phyloP scores from a whole-genome alignment of 2,113 vertebrate genomes.

The Ceyx margarethae region DNA sequence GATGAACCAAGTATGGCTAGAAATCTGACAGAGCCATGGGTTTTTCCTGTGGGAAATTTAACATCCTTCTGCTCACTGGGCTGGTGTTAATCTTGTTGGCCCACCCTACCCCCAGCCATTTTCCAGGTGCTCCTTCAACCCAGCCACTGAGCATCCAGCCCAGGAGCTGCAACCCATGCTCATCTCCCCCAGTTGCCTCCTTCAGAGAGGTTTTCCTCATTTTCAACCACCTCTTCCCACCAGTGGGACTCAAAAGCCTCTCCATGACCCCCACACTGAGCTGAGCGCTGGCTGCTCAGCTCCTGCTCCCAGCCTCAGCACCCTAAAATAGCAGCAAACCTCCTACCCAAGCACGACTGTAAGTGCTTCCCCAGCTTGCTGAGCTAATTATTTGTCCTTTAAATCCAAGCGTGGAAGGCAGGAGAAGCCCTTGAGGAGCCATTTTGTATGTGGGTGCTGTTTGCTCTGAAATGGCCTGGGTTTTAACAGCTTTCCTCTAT shows the following conservation, averaged over 20 bases:
- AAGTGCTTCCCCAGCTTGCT: background rate
- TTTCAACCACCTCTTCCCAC: background rate
- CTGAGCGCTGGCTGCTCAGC: background rate
- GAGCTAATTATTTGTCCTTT: conserved; percentile 13
- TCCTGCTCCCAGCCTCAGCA: background rate
- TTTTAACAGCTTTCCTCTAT: conserved; percentile 17
- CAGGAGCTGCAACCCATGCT: background rate
- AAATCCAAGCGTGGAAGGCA: background rate
- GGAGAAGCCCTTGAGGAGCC: background rate
- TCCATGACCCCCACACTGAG: background rate
- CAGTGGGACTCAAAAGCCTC: background rate
- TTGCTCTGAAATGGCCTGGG: conserved; percentile 17
- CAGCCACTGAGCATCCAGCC: background rate
- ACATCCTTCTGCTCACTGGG: background rate
- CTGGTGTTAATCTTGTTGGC: background rate
- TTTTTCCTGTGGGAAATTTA: background rate
- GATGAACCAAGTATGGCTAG: background rate
- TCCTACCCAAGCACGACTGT: background rate
- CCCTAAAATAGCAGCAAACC: background rate
- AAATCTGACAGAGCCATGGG: background rate
- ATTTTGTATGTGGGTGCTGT: conserved; percentile 2
- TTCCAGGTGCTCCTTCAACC: background rate
- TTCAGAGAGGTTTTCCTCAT: background rate
- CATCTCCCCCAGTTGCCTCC: background rate
- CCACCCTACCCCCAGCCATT: background rate